Evolutionary conservation across 2,113 vertebrate genomes (phyloP).

Genomic region (Phyllostomus discolor): DNA sequence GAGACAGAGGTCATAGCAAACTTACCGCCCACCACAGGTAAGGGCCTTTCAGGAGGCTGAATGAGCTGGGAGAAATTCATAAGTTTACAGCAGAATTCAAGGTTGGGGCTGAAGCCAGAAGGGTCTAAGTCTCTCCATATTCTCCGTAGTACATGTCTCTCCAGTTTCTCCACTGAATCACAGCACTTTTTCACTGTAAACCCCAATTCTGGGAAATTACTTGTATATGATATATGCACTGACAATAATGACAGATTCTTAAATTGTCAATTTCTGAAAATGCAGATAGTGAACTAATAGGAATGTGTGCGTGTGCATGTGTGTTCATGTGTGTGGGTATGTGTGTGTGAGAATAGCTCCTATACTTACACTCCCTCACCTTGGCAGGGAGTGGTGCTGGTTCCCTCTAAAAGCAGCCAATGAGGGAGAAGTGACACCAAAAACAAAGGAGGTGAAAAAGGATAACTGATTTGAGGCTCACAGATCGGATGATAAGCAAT

Average conservation of each 20-base stretch:
- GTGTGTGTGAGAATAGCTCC: not conserved
- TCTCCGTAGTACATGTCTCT: not conserved
- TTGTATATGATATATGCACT: not conserved
- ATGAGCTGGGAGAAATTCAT: not conserved
- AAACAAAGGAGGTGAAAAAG: conserved; percentile 24
- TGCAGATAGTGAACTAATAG: not conserved
- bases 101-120: not conserved
- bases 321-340: not conserved
- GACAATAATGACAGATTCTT: not conserved
- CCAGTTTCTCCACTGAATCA: not conserved
- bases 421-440: not conserved
- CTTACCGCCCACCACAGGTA: too few species aligned
- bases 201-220: not conserved
- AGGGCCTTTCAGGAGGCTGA: not conserved
- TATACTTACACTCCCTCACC: not conserved
- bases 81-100: not conserved
- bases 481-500: not conserved
- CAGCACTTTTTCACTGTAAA: not conserved
- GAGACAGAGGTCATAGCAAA: not conserved
- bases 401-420: not conserved
- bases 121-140: not conserved
- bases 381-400: not conserved
- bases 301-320: accelerated
- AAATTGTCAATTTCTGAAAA: not conserved
- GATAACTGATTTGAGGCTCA: not conserved